Conservation (phyloP, 2,888 invertebrate species). For the Drosophila picticornis region DNA sequence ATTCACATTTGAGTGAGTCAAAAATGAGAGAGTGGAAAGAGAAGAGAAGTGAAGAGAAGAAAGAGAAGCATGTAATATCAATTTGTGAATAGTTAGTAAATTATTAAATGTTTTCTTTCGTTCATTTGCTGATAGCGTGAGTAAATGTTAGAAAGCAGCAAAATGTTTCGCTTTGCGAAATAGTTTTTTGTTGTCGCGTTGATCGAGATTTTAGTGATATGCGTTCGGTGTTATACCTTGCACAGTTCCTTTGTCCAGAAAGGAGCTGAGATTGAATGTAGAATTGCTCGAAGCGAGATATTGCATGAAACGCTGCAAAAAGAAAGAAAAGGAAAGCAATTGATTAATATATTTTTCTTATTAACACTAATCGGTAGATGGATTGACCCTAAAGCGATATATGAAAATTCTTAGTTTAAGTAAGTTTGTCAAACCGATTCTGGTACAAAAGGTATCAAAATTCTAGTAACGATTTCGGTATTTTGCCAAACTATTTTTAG, state of each 20-base stretch:
- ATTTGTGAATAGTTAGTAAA: conserved; percentile 12
- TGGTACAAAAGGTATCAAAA: not conserved
- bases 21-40: conserved; percentile 17
- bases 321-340: conserved; percentile 8
- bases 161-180: conserved; percentile 25
- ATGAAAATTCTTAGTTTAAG: not conserved
- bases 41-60: conserved; percentile 49
- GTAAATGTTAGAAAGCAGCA: conserved; percentile 56
- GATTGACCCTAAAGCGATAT: not conserved
- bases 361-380: not conserved
- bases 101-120: conserved; percentile 6
- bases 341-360: not conserved
- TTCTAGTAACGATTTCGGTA: not conserved
- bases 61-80: conserved; percentile 38
- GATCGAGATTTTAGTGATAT: conserved; percentile 1
- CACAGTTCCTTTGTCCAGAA: conserved; percentile 98
- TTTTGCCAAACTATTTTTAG: not conserved
- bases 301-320: conserved; percentile 97
- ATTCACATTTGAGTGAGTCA: conserved; percentile 48
- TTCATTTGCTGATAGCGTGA: conserved; percentile 22
- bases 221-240: conserved; percentile 90
- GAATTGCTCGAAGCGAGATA: conserved; percentile 99
- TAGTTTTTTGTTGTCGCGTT: conserved; percentile 2
- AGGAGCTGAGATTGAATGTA: conserved; percentile 98
- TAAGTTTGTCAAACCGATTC: not conserved